Evolutionary conservation across 2,113 vertebrate species (phyloP), one percentile per base, ranked within the genome.

Genomic region (Cryptotis parvus): DNA sequence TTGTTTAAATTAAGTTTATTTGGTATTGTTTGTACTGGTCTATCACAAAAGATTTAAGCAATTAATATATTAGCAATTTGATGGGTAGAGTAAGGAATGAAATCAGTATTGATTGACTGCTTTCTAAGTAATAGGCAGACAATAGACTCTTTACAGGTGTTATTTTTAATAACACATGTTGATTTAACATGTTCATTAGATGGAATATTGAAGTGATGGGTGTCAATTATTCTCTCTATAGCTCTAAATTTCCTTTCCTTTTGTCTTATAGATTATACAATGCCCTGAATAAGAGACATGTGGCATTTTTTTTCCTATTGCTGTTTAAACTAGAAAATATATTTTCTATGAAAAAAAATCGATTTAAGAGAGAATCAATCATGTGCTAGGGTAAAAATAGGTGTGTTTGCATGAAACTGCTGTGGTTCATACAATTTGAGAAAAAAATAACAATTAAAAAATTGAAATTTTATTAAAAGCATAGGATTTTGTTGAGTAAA

Each of bases 71-170:
- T 80, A 76, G 7, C 14, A 73, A 58, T 89, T 31, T 61, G 89
- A 91, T 87, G 20, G 4, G 74, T 45, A 83, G 5, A 39, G 76
- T 89, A 85, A 87, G 88, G 85, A 95, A 86, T 83, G 39, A 83
- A 93, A 92, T 15, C 35, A 41, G 11, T 84, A 72, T 72, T 91
- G 41, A 87, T 33, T 69, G 69, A 84, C 49, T 86, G n/a, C n/a
- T 84, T 63, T 89, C 14, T 91, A 70, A 89, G 14, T 69, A 15
- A 58, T 84, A 90, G 37, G 4, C 16, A 89, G 39, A 43, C 41
- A 52, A 1, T 89, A 74, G 31, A 29, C 26, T 81, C 6, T 87
- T 92, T 43, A 87, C 1, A 4, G 88, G 15, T 78, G 70, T 45
- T 80, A 31, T 84, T 93, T 65, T 89, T 89, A 91, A 55, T 83